Conservation (phyloP, 2,113 vertebrate species). For the Anarrhichthys ocellatus region DNA sequence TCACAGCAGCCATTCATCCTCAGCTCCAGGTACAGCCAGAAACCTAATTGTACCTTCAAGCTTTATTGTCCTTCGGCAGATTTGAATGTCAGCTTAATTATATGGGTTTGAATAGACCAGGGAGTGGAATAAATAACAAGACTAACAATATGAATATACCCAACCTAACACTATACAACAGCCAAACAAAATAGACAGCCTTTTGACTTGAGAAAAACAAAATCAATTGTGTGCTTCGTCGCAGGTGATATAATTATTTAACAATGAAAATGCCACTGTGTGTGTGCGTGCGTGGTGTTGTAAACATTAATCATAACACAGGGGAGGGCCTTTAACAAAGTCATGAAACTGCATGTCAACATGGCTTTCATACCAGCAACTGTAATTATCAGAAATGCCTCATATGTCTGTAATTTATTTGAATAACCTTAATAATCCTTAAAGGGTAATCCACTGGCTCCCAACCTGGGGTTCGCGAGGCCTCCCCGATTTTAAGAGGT, state of each 20-base stretch:
- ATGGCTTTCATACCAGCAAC: neutral
- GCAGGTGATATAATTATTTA: neutral
- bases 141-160: neutral
- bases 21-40: constrained; percentile 72
- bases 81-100: neutral
- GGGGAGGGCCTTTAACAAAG: neutral
- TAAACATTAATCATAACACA: neutral
- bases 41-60: neutral
- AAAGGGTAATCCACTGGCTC: too few species aligned
- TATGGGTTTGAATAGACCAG: neutral
- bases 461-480: too few species aligned
- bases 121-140: neutral
- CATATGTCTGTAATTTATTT: neutral
- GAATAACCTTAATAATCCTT: neutral
- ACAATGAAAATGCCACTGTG: neutral
- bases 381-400: neutral
- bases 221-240: rapidly evolving
- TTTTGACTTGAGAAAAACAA: neutral
- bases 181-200: neutral
- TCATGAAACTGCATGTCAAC: neutral
- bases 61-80: neutral
- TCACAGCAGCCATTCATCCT: constrained; percentile 79
- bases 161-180: neutral
- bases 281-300: neutral
- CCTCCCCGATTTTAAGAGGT: neutral